phyloP scores from a whole-genome alignment of 2,113 vertebrate species.

The Megaleporinus macrocephalus region DNA sequence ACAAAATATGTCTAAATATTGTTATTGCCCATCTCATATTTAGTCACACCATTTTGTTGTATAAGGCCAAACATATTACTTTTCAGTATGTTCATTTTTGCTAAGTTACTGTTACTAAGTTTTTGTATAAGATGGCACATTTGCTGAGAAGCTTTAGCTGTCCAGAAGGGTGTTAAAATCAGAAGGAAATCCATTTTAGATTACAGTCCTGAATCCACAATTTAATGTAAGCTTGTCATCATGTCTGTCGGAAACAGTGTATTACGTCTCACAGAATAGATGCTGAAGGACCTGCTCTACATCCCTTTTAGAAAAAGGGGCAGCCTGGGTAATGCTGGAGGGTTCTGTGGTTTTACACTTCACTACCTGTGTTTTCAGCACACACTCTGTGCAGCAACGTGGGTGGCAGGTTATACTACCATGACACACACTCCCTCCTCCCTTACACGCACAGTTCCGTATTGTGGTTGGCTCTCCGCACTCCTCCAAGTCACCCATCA shows the following conservation, averaged over 20 bases:
- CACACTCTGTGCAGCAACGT: constrained; percentile 92
- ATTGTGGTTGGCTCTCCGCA: constrained; percentile 97
- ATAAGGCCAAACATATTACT: no score
- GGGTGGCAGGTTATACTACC: constrained; percentile 96
- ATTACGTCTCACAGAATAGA: constrained; percentile 57
- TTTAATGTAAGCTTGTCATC: constrained; percentile 3
- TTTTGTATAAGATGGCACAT: neutral
- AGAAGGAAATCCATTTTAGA: constrained; percentile 14
- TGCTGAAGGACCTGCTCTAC: constrained; percentile 75
- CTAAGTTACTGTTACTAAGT: no score
- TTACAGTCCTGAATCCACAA: neutral
- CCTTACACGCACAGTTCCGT: constrained; percentile 67
- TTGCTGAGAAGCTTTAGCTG: neutral
- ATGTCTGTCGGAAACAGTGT: constrained; percentile 59
- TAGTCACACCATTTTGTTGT: no score
- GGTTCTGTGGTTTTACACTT: constrained; percentile 95
- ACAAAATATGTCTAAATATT: no score
- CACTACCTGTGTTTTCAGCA: constrained; percentile 93
- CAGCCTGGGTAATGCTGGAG: constrained; percentile 92
- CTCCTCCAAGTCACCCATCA: constrained; percentile 94
- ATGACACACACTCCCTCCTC: constrained; percentile 75
- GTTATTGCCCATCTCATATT: no score
- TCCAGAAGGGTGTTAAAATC: constrained; percentile 6
- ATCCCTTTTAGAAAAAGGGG: constrained; percentile 90
- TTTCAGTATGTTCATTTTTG: no score